Conservation (phyloP, 2,797 vertebrate genomes). For the Sternarchorhynchus goeldii region DNA sequence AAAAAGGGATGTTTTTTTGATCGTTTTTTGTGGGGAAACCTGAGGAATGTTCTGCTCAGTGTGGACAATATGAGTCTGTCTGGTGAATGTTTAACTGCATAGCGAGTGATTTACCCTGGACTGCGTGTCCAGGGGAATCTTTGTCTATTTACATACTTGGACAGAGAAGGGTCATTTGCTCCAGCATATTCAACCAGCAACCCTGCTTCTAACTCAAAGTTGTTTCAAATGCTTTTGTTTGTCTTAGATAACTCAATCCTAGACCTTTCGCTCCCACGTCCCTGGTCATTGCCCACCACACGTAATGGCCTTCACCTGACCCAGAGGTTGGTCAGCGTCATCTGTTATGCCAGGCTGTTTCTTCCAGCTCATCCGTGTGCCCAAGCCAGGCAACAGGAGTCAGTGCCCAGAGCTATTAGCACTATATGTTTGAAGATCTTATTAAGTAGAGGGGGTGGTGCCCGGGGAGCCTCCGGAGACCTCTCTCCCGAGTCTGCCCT, state of each 20-base stretch:
- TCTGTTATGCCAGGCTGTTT: conserved; percentile 21
- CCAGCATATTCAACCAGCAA: conserved; percentile 5
- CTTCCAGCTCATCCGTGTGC: conserved; percentile 1
- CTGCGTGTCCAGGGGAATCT: conserved; percentile 13
- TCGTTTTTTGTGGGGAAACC: neutral
- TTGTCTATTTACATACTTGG: conserved; percentile 16
- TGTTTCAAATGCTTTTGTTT: conserved; percentile 5
- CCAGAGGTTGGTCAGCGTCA: neutral
- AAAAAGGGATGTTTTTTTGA: neutral
- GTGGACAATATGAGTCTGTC: neutral
- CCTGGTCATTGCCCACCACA: neutral
- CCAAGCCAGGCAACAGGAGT: conserved; percentile 31
- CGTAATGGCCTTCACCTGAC: neutral
- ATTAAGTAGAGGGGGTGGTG: conserved; percentile 61
- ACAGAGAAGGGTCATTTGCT: neutral
- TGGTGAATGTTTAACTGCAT: conserved; percentile 42
- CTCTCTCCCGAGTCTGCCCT: neutral
- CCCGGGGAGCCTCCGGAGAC: conserved; percentile 39
- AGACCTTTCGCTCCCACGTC: neutral
- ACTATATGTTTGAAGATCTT: conserved; percentile 63
- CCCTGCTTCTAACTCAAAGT: neutral
- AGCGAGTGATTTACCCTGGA: neutral
- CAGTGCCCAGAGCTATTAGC: conserved; percentile 33
- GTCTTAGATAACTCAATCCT: neutral
- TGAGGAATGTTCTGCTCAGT: neutral